These are phyloP conservation scores for Colius striatus DNA, from an alignment of 2,113 vertebrate species.

Conservation along the genomic window DNA sequence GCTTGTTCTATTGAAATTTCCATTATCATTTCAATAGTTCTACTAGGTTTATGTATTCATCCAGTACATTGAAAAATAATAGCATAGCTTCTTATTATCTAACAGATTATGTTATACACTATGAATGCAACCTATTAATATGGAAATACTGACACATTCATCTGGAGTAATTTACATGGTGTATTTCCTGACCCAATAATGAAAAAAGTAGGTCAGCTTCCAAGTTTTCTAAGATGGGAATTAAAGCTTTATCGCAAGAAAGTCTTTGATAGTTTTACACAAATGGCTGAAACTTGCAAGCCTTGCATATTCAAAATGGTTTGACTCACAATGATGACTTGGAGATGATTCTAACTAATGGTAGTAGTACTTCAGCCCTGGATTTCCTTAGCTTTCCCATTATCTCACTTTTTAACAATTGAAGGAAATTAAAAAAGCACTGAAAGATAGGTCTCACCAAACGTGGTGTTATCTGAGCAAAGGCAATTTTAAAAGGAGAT, in stretches of 20 bases:
- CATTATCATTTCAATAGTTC: conserved; percentile 22
- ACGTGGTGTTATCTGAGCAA: not conserved
- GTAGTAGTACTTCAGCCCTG: not conserved
- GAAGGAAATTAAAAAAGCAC: conserved; percentile 8
- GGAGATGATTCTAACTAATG: conserved; percentile 32
- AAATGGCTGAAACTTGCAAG: conserved; percentile 17
- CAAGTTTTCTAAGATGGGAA: not conserved
- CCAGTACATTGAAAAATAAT: not conserved
- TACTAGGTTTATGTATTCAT: not conserved
- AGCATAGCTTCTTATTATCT: not conserved
- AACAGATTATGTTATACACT: not conserved
- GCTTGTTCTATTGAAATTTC: not conserved
- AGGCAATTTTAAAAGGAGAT: not conserved
- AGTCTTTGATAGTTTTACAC: conserved; percentile 3
- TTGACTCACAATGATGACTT: not conserved
- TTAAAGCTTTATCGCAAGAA: conserved; percentile 8
- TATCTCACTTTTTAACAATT: not conserved
- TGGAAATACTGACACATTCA: not conserved
- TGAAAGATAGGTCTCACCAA: not conserved
- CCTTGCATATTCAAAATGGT: conserved; percentile 14
- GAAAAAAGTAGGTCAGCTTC: conserved; percentile 28
- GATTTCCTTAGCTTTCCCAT: not conserved
- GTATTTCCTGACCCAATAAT: conserved; percentile 31
- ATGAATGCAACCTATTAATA: not conserved
- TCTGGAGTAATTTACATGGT: not conserved